These are phyloP conservation scores for Bicyclus anynana DNA, from an alignment of 1,140 invertebrate genomes.

Conservation along the genomic window DNA sequence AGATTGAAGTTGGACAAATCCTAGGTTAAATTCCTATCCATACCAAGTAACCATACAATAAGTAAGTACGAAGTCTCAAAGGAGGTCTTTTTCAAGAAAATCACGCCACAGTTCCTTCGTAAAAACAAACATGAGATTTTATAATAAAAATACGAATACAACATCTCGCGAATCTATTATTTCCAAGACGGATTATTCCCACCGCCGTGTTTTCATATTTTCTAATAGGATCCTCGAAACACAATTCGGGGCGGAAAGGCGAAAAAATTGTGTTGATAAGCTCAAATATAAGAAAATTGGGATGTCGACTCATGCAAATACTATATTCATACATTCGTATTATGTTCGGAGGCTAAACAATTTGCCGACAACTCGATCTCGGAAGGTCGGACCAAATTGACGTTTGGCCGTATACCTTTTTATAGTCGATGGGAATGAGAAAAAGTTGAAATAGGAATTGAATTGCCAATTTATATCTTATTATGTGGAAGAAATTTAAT, in stretches of 20 bases:
- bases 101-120: background rate
- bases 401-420: slow-evolving; percentile 36
- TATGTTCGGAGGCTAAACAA: slow-evolving; percentile 17
- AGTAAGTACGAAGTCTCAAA: too few relatives aligned
- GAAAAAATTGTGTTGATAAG: slow-evolving; percentile 46
- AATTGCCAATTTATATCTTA: background rate
- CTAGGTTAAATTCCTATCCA: too few relatives aligned
- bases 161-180: background rate
- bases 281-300: slow-evolving; percentile 32
- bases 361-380: slow-evolving; percentile 39
- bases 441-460: slow-evolving; percentile 1
- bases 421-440: background rate
- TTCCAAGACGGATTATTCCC: background rate
- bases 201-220: background rate
- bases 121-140: too few relatives aligned
- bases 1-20: too few relatives aligned
- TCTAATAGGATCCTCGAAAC: slow-evolving; percentile 9
- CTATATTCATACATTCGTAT: slow-evolving; percentile 15
- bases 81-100: too few relatives aligned
- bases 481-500: background rate
- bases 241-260: slow-evolving; percentile 39
- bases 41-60: too few relatives aligned
- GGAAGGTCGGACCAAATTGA: slow-evolving; percentile 36
- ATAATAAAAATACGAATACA: background rate
- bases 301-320: slow-evolving; percentile 17